Evolutionary conservation across 2,113 vertebrate genomes (phyloP).

Genomic region (Daubentonia madagascariensis): DNA sequence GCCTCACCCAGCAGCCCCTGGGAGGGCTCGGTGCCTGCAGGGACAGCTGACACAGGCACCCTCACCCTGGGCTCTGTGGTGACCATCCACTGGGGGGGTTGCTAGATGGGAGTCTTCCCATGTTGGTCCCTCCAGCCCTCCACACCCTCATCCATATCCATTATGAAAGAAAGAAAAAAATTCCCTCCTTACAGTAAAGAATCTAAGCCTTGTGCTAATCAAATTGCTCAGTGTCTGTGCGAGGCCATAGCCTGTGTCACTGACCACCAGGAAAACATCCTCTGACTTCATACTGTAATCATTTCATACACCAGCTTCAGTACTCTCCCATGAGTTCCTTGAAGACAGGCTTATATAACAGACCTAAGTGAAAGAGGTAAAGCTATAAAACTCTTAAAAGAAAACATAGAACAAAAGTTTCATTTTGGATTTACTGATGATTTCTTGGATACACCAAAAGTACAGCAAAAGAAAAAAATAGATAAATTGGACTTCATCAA

Average conservation of each 20-base stretch:
- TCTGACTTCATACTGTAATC: not conserved
- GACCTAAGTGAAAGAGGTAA: not conserved
- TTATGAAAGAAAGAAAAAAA: not conserved
- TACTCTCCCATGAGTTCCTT: not conserved
- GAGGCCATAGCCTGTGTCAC: not conserved
- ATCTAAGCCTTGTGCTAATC: not conserved
- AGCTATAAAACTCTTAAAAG: not conserved
- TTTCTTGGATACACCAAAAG: not conserved
- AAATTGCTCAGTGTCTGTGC: not conserved
- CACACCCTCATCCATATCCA: not conserved
- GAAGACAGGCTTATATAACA: not conserved
- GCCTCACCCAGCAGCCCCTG: not conserved
- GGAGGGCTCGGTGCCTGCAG: not conserved
- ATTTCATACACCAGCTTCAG: not conserved
- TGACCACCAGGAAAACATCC: not conserved
- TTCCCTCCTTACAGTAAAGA: not conserved
- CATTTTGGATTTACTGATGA: not conserved
- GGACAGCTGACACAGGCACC: not conserved
- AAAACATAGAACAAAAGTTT: not conserved
- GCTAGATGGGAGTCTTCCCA: not conserved
- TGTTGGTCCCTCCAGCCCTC: not conserved
- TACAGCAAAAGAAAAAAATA: not conserved
- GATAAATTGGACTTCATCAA: not conserved
- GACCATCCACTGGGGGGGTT: not conserved
- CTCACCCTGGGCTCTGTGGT: not conserved